A percentile compares a stretch with the other conserved stretches of the same genome.
Conservation (phyloP, 2,113 vertebrate genomes). For the Egretta garzetta region DNA sequence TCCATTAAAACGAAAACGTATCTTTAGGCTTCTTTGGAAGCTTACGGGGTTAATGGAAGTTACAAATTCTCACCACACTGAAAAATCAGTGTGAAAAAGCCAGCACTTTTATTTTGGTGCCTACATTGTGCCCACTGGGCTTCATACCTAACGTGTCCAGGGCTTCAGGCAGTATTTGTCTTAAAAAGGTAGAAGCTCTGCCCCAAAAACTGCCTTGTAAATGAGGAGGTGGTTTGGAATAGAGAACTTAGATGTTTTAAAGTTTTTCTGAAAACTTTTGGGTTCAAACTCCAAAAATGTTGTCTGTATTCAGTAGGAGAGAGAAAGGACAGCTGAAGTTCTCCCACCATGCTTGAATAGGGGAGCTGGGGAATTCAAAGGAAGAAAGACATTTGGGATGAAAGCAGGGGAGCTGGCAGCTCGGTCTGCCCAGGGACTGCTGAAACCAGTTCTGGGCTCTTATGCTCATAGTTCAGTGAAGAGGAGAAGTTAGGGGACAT, state of each 20-base stretch:
- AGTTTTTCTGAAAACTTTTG: neutral
- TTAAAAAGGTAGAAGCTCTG: neutral
- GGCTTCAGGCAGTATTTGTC: neutral
- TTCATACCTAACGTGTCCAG: neutral
- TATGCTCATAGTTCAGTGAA: neutral
- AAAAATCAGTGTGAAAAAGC: conserved; percentile 4
- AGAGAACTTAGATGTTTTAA: neutral
- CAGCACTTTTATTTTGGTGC: neutral
- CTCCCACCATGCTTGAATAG: neutral
- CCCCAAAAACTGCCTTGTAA: neutral
- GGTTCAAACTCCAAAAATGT: neutral
- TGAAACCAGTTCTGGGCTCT: neutral
- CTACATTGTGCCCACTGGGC: neutral
- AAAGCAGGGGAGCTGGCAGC: neutral
- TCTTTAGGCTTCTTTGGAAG: neutral
- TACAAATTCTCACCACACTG: neutral
- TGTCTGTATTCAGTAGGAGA: neutral
- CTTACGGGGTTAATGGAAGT: neutral
- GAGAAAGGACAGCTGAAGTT: neutral
- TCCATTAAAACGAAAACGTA: neutral
- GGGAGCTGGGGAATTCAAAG: neutral
- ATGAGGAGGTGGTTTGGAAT: neutral
- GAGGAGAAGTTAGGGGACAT: neutral
- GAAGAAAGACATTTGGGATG: neutral
- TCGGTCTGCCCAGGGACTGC: neutral